A percentile compares a stretch with the other conserved stretches of the same genome.
Evolutionary conservation across 2,888 invertebrate genomes (phyloP).

Genomic region (Conchocele bisecta): DNA sequence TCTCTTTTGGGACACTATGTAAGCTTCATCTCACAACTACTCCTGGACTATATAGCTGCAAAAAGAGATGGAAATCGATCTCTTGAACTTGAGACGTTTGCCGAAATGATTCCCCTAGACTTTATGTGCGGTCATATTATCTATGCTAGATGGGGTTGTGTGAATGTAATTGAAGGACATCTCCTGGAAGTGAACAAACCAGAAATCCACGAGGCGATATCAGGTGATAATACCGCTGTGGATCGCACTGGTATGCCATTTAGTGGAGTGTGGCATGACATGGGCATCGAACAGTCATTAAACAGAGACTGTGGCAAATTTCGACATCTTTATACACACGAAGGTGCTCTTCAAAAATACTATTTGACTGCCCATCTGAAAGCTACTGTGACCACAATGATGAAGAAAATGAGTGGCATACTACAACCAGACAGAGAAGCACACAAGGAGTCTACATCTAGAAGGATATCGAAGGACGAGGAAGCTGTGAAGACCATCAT

Average conservation of each 20-base stretch:
- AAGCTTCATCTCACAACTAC: background rate
- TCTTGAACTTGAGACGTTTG: constrained; percentile 20
- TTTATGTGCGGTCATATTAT: constrained; percentile 8
- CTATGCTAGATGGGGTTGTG: constrained; percentile 23
- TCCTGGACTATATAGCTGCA: constrained; percentile 12
- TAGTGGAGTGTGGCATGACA: constrained; percentile 29
- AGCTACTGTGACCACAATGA: constrained; percentile 11
- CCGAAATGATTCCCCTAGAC: constrained; percentile 19
- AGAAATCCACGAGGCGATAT: background rate
- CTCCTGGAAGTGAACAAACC: constrained; percentile 8
- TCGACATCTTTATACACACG: constrained; percentile 18
- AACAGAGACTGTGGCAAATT: constrained; percentile 31
- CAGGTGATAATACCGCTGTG: background rate
- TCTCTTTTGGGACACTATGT: constrained; percentile 10
- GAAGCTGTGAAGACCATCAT: background rate
- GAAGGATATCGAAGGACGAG: constrained; percentile 11
- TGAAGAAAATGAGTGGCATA: constrained; percentile 11
- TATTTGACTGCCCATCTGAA: constrained; percentile 29
- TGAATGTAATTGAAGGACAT: constrained; percentile 2
- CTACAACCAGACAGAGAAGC: background rate
- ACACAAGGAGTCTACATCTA: constrained; percentile 13
- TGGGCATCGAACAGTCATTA: constrained; percentile 33
- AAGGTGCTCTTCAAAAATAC: constrained; percentile 23
- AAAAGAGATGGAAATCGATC: constrained; percentile 11
- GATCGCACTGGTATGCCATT: constrained; percentile 15